phyloP scores from a whole-genome alignment of 2,113 vertebrate genomes.

The Cinclus cinclus region DNA sequence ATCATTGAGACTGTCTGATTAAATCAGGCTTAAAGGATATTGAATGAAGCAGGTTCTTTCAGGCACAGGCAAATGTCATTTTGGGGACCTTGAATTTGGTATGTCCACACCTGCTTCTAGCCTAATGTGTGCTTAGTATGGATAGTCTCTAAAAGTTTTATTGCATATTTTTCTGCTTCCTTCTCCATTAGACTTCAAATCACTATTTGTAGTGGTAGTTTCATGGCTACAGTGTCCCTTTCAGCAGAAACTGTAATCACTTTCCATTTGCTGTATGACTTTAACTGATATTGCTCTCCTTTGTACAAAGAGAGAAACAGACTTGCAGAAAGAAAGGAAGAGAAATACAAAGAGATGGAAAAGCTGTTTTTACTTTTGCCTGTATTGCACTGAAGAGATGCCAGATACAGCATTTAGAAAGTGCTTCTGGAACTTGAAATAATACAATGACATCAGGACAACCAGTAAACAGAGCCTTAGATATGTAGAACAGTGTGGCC shows the following conservation, averaged over 20 bases:
- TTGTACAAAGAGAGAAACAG: not conserved
- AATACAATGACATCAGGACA: too few relatives aligned
- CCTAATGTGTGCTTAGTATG: not conserved
- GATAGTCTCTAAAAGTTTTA: not conserved
- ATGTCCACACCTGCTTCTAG: not conserved
- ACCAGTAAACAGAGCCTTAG: not conserved
- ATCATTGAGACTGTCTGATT: not conserved
- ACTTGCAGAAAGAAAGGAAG: not conserved
- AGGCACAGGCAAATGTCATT: not conserved
- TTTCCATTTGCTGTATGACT: not conserved
- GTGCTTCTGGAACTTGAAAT: not conserved
- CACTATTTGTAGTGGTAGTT: not conserved
- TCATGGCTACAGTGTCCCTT: not conserved
- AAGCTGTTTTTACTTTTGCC: not conserved
- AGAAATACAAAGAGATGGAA: not conserved
- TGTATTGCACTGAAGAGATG: not conserved
- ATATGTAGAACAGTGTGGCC: not conserved
- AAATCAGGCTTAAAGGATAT: not conserved
- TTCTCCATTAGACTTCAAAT: not conserved
- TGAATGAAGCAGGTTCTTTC: not conserved
- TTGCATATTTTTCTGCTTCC: not conserved
- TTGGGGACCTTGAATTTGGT: not conserved
- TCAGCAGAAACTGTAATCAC: not conserved
- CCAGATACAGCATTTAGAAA: not conserved
- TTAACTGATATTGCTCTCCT: not conserved